These are phyloP conservation scores for Acanthosoma haemorrhoidale DNA, from an alignment of 2,888 invertebrate genomes.

Conservation along the genomic window DNA sequence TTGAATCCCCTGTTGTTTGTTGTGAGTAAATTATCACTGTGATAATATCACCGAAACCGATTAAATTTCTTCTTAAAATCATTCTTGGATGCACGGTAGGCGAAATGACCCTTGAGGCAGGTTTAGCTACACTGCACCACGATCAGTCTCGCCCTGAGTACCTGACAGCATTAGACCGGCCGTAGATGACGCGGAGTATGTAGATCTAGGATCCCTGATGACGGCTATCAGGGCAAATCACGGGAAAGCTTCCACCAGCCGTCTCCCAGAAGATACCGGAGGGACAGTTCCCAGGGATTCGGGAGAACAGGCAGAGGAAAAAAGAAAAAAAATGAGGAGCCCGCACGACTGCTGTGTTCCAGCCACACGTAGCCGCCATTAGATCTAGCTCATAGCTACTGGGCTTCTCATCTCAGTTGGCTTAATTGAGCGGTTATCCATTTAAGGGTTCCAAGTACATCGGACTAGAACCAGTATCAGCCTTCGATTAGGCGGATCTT, in stretches of 20 bases:
- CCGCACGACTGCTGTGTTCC: slow-evolving; percentile 11
- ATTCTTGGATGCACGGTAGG: too few relatives aligned
- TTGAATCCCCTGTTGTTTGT: too few relatives aligned
- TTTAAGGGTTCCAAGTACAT: background rate
- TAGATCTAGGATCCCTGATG: slow-evolving; percentile 3
- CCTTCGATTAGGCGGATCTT: too few relatives aligned
- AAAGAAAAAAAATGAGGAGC: background rate
- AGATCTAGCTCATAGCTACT: background rate
- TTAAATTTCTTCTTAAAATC: too few relatives aligned
- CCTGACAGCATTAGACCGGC: too few relatives aligned
- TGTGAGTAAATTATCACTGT: too few relatives aligned
- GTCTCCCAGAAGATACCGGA: slow-evolving; percentile 14
- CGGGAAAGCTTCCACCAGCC: background rate
- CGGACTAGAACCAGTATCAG: too few relatives aligned
- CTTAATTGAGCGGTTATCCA: slow-evolving; percentile 5
- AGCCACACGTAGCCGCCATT: slow-evolving; percentile 8
- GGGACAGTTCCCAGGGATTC: slow-evolving; percentile 15
- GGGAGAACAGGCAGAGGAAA: background rate
- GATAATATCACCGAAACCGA: too few relatives aligned
- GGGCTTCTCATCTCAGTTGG: background rate
- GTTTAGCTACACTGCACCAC: too few relatives aligned
- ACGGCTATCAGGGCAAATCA: slow-evolving; percentile 5
- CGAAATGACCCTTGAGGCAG: too few relatives aligned
- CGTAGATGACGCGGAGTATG: too few relatives aligned
- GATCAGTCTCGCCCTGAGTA: background rate